phyloP scores from a whole-genome alignment of 1,140 invertebrate species.

The Streblospio benedicti region DNA sequence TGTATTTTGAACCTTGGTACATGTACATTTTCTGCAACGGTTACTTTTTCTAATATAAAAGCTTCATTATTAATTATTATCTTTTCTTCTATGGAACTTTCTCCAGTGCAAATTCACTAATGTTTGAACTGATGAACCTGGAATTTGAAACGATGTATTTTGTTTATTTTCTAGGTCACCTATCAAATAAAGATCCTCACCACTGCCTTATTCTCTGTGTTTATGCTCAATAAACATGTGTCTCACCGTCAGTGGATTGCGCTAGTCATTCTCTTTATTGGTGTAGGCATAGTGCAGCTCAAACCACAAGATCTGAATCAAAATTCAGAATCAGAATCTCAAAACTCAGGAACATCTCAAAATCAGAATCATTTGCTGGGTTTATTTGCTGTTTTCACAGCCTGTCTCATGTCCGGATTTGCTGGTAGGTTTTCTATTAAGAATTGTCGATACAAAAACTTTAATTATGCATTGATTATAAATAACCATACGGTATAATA shows the following conservation, averaged over 20 bases:
- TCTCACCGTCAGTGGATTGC: constrained; percentile 78
- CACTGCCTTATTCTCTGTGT: constrained; percentile 91
- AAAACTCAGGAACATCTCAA: constrained; percentile 44
- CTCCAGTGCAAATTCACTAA: too few relatives aligned
- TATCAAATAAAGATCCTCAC: constrained; percentile 98
- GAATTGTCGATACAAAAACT: too few relatives aligned
- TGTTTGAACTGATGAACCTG: too few relatives aligned
- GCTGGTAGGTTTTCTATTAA: too few relatives aligned
- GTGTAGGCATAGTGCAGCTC: constrained; percentile 61
- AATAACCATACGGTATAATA: too few relatives aligned
- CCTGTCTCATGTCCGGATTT: constrained; percentile 91
- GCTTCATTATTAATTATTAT: too few relatives aligned
- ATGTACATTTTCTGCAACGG: too few relatives aligned
- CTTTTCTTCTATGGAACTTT: too few relatives aligned
- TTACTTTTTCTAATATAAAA: too few relatives aligned
- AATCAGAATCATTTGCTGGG: constrained; percentile 56
- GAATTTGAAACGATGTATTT: too few relatives aligned
- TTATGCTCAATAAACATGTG: constrained; percentile 73
- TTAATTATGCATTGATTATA: too few relatives aligned
- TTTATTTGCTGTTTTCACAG: constrained; percentile 74
- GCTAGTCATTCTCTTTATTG: constrained; percentile 74
- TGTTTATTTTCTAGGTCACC: constrained; percentile 1
- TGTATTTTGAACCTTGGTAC: too few relatives aligned
- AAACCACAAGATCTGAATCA: constrained; percentile 12
- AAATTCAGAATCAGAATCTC: not conserved